phyloP scores from a whole-genome alignment of 2,113 vertebrate species.

The Taxidea taxus region DNA sequence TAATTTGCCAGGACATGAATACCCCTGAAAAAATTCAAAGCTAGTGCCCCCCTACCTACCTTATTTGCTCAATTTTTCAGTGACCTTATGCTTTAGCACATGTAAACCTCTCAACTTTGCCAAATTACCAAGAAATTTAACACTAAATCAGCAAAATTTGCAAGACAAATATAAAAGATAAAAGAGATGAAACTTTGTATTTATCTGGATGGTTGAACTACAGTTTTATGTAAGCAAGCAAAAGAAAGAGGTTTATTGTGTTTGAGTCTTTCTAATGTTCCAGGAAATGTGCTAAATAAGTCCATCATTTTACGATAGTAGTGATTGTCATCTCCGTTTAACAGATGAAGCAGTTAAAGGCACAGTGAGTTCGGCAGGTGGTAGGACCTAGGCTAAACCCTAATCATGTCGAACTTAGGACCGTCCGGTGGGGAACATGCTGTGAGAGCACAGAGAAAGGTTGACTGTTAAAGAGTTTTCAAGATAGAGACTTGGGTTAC shows the following conservation, averaged over 20 bases:
- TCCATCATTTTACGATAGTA: background rate
- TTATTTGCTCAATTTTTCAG: background rate
- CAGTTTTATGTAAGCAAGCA: background rate
- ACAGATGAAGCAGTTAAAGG: background rate
- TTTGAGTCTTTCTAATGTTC: background rate
- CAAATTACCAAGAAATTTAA: background rate
- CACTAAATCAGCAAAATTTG: background rate
- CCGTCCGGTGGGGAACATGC: background rate
- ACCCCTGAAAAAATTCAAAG: background rate
- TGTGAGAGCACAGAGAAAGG: background rate
- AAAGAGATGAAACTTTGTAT: background rate
- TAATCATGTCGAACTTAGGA: background rate
- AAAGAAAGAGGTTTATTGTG: background rate
- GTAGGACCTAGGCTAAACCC: background rate
- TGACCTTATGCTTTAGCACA: background rate
- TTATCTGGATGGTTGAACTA: background rate
- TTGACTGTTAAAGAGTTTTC: background rate
- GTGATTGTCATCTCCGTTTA: background rate
- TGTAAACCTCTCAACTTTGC: background rate
- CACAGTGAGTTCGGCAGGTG: background rate
- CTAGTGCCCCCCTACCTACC: fast-evolving
- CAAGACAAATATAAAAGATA: background rate
- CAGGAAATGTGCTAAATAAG: background rate
- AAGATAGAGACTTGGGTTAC: background rate
- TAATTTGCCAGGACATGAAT: background rate